Evolutionary conservation across 1,140 invertebrate species (phyloP), one percentile per base, ranked within the genome.

Genomic region (Aphelenchoides avenae): DNA sequence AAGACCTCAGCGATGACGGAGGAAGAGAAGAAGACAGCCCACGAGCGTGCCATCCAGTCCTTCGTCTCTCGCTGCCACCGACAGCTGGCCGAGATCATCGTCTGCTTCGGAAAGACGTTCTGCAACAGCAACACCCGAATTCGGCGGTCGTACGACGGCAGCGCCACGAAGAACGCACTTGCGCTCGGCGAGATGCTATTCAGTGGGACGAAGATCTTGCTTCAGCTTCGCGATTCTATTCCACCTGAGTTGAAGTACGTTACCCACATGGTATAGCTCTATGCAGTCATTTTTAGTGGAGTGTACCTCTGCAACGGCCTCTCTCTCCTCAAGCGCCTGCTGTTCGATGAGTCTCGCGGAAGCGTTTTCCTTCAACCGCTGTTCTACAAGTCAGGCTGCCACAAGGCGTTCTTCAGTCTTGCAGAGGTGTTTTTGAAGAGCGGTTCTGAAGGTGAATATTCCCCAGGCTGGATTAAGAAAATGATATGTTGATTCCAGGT

Each of bases 301-400:
- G 26, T 64, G 15, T 59, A 59, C 60, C 33, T 64, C 30, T 54
- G 41, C 6, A 65, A 65, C 37, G 30, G 36, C 15, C 24, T 60
- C 20, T 47, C 61, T 20, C 48, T 68, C 1, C 47, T 65, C 24
- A 70, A 44, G 29, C 59, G 57, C 22, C 26, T 65, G 52, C 22
- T 65, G n/a, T 37, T 68, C 18, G 63, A 65, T 29, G 63, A 65
- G 15, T 24, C 22, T 22, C 34, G 53, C 5, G 47, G 40, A 11
- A 24, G 37, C 40, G 27, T 22, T 18, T 18, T 64, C n/a, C 33
- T 70, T 6, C 24, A 68, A 7, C 47, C 66, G 15, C 27, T 39
- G n/a, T 65, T 65, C 31, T 64, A 63, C 46, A 41, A 71, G n/a
- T 66, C 56, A 6, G 66, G 66, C 6, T 65, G 63, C 29, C 68